Percentiles rank a stretch among this genome's conserved stretches.
phyloP scores from a whole-genome alignment of 1,140 invertebrate species.

The Platyscapa corneri region DNA sequence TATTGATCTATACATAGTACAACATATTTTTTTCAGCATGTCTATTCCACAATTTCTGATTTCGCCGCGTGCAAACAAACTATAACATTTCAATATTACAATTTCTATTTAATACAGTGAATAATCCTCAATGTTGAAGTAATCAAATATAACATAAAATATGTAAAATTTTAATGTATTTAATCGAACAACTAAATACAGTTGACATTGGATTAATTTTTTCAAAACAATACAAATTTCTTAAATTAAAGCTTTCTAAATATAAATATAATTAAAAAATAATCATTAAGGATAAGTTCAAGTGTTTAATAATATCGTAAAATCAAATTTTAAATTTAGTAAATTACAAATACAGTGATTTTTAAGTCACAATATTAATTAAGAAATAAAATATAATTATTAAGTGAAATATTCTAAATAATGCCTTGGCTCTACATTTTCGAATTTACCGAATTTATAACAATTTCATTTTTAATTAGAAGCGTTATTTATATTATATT shows the following conservation, averaged over 20 bases:
- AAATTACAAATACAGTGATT: background rate
- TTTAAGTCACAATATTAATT: background rate
- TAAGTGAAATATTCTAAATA: background rate
- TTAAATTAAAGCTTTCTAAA: background rate
- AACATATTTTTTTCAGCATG: background rate
- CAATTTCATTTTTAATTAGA: background rate
- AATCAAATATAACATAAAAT: no score
- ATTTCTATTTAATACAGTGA: no score
- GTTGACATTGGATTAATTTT: no score
- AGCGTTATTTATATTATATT: background rate
- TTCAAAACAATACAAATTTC: background rate
- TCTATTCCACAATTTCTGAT: background rate
- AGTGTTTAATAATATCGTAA: constrained; percentile 17
- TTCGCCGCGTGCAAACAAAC: background rate
- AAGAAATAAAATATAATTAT: background rate
- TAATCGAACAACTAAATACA: no score
- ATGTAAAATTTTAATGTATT: no score
- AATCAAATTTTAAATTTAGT: background rate
- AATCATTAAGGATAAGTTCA: background rate
- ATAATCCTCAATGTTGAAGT: no score
- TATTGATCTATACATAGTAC: background rate
- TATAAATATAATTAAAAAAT: background rate
- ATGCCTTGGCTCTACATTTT: no score
- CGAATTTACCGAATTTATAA: no score
- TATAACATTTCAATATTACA: background rate